Evolutionary conservation across 2,113 vertebrate genomes (phyloP).

Genomic region (Oreamnos americanus): DNA sequence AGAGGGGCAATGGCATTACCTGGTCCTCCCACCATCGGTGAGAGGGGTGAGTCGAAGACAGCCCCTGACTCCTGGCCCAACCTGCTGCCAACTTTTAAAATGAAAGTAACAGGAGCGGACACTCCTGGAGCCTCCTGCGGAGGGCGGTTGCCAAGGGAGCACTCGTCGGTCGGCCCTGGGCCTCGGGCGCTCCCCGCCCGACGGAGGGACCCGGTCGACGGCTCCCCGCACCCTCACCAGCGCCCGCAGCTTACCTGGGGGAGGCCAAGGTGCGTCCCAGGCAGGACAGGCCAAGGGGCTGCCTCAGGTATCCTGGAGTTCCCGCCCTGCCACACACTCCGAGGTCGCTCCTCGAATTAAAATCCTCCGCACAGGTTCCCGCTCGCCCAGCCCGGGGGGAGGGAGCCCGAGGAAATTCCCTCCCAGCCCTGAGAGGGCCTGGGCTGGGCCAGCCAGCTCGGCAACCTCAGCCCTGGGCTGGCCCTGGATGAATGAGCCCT

Average conservation of each 20-base stretch:
- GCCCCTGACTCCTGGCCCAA: neutral
- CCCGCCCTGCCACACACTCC: neutral
- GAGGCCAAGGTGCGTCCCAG: neutral
- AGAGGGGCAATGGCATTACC: neutral
- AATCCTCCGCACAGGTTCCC: conserved; percentile 7
- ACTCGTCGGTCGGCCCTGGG: fast-evolving
- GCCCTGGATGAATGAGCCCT: conserved; percentile 59
- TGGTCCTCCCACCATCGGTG: neutral
- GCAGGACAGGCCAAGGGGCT: neutral
- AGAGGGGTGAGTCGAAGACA: neutral
- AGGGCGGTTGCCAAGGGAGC: neutral
- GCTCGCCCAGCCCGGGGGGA: neutral
- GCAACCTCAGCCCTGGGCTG: conserved; percentile 3
- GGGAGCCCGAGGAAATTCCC: conserved; percentile 50
- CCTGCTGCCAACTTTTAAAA: conserved; percentile 2
- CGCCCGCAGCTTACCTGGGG: neutral
- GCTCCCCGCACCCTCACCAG: too few relatives aligned
- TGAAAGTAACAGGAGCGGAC: neutral
- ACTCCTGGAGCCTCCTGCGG: neutral
- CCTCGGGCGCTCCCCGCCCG: neutral
- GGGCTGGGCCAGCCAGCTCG: neutral
- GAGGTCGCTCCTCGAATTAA: neutral
- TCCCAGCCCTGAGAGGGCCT: neutral
- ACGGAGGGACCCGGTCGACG: fast-evolving
- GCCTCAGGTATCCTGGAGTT: neutral